Conservation (phyloP, 2,888 invertebrate genomes). For the Platypus cylindrus region DNA sequence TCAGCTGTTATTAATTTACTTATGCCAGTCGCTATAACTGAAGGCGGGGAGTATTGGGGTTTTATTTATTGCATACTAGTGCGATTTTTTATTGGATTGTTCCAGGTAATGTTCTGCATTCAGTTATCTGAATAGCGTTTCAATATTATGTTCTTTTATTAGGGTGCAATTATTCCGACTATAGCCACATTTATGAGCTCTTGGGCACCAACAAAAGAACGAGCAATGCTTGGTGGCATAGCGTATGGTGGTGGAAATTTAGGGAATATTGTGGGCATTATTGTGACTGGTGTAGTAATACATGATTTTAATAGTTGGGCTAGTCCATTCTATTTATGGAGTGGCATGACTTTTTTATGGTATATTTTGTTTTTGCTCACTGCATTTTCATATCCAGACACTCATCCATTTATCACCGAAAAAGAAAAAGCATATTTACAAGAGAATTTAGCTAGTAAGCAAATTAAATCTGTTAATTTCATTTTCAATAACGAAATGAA, state of each 20-base stretch:
- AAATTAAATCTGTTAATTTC: not conserved
- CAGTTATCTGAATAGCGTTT: not conserved
- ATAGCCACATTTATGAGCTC: constrained; percentile 41
- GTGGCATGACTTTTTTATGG: constrained; percentile 61
- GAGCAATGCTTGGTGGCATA: constrained; percentile 61
- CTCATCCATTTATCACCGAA: constrained; percentile 29
- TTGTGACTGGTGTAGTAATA: constrained; percentile 36
- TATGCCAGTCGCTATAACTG: constrained; percentile 57
- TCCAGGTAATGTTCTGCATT: constrained; percentile 2
- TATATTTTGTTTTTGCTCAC: constrained; percentile 36
- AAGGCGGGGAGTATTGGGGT: constrained; percentile 51
- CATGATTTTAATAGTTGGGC: constrained; percentile 24
- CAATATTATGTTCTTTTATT: not conserved
- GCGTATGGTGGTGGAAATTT: constrained; percentile 66
- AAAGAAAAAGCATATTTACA: constrained; percentile 8
- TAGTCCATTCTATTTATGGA: constrained; percentile 67
- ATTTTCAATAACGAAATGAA: not conserved
- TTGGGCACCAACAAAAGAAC: constrained; percentile 65
- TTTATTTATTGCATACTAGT: constrained; percentile 1
- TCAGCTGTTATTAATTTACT: constrained; percentile 70
- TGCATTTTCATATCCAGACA: constrained; percentile 42
- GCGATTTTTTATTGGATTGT: constrained; percentile 3
- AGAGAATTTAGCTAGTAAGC: constrained; percentile 6
- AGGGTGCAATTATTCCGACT: constrained; percentile 61
- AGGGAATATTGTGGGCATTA: constrained; percentile 49